Base-by-base conservation (phyloP, 23 tunicate species). In the Phallusia fumigata region DNA sequence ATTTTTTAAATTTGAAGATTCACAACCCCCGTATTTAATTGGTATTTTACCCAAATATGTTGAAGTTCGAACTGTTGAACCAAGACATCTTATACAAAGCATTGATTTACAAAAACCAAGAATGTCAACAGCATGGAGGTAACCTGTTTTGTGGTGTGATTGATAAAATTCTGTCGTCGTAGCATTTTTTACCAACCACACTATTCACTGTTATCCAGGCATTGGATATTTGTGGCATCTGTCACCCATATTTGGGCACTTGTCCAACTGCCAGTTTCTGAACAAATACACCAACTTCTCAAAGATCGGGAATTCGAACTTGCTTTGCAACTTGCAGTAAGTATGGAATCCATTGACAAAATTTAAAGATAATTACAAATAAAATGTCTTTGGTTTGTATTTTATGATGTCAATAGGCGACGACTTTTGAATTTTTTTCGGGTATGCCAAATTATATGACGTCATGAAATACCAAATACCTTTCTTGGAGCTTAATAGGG, bases 211-310 rank as follows among this genome's bases (percentile, higher is more conserved):
- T 36, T 76, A 53, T 76, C 18, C 77, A 94, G 98, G 33, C 80
- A 89, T 51, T 94, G 98, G 94, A 64, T 89, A 35, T 86, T 94
- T 74, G 87, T 94, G 0, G 86, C 98, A 33, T 94, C 98, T 19
- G 31, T 47, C 15, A 82, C 82, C 21, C 85, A 87, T 91, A 65
- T 94, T 36, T 94, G 94, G 94, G 53, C 74, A 52, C 21, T 94
- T 30, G 65, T 52, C 15, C 94, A 94, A 83, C 64, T 77, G 0
- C 88, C 98, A 26, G 47, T 83, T 28, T 64, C 86, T 22, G 36
- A 40, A 21, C 98, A 94, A 77, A 83, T 94, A 30, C 80, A 83
- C 0, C 80, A 86, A 50, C 80, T 94, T 19, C 12, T 89, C n/a
- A 36, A 69, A 13, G 85, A 82, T 52, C 77, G 87, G 64, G 91